Evolutionary conservation across 2,113 vertebrate species (phyloP).

Genomic region (Caranx ignobilis): DNA sequence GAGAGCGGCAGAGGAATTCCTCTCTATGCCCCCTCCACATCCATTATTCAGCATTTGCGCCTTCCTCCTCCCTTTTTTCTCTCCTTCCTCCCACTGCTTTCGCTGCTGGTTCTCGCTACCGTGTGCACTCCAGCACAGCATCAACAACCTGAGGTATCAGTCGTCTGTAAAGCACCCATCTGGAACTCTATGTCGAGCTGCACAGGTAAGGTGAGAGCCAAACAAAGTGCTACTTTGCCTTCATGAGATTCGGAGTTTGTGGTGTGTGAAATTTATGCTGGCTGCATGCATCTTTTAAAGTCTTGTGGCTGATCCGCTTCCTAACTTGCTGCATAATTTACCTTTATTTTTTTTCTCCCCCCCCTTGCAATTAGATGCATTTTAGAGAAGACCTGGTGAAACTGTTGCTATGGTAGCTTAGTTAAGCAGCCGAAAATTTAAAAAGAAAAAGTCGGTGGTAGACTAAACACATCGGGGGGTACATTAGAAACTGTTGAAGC

Average conservation of each 20-base stretch:
- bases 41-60: constrained; percentile 75
- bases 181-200: constrained; percentile 46
- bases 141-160: constrained; percentile 58
- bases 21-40: constrained; percentile 61
- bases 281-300: constrained; percentile 50
- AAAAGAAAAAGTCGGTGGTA: not conserved
- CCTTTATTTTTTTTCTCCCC: constrained; percentile 4
- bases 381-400: constrained; percentile 25
- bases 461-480: constrained; percentile 45
- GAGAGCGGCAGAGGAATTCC: constrained; percentile 66
- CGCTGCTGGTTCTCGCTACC: constrained; percentile 36
- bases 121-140: constrained; percentile 47
- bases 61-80: constrained; percentile 34
- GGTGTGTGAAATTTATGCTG: constrained; percentile 35
- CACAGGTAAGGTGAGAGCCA: constrained; percentile 59
- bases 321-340: constrained; percentile 51
- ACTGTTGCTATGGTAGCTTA: constrained; percentile 62
- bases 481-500: constrained; percentile 44
- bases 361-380: constrained; percentile 18
- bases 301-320: constrained; percentile 36
- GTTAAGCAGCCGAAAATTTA: constrained; percentile 10
- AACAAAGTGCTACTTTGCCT: constrained; percentile 38
- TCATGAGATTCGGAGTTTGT: constrained; percentile 25
- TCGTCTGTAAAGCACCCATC: constrained; percentile 48
- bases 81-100: constrained; percentile 39